Conservation (phyloP, 2,888 invertebrate species). For the Amphimallon solstitiale region DNA sequence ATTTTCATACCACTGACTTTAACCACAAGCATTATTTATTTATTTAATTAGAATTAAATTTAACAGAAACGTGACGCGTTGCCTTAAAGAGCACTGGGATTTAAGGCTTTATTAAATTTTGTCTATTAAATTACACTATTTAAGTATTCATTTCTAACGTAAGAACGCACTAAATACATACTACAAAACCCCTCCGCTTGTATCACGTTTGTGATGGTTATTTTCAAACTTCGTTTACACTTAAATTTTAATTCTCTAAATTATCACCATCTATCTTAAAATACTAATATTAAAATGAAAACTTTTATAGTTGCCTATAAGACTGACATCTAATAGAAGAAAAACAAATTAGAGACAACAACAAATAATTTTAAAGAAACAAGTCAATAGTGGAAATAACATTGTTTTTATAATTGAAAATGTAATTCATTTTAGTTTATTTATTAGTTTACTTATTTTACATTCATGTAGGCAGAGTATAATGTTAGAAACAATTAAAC, state of each 20-base stretch:
- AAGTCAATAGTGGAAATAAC: no score
- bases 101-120: slow-evolving; percentile 17
- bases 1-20: slow-evolving; percentile 44
- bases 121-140: slow-evolving; percentile 25
- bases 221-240: slow-evolving; percentile 48
- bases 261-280: slow-evolving; percentile 36
- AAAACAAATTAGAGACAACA: no score
- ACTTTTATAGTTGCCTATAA: no score
- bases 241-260: slow-evolving; percentile 33
- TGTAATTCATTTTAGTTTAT: no score
- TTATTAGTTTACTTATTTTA: no score
- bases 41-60: not conserved
- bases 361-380: no score
- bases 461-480: no score
- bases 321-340: no score
- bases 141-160: slow-evolving; percentile 21
- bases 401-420: no score
- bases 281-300: slow-evolving; percentile 3
- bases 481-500: no score
- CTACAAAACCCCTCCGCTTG: slow-evolving; percentile 43
- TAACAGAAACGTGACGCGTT: not conserved
- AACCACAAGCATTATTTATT: slow-evolving; percentile 27
- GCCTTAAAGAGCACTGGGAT: slow-evolving; percentile 1
- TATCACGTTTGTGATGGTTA: slow-evolving; percentile 44
- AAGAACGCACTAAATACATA: slow-evolving; percentile 39